Percentiles rank a stretch among this genome's conserved stretches.
Conservation (phyloP, 2,113 vertebrate species). For the Grus americana region DNA sequence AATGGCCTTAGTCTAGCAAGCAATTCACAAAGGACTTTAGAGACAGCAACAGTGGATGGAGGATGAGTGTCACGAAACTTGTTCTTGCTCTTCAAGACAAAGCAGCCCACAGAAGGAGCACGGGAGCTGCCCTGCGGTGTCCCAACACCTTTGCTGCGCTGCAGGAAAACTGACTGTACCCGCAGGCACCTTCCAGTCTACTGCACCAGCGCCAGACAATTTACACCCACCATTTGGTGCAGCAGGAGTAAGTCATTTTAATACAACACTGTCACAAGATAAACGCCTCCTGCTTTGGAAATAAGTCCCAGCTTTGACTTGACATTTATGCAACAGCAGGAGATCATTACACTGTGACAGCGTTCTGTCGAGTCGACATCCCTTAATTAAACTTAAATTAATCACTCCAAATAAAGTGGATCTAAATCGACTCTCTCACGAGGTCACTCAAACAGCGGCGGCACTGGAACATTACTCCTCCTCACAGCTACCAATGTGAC, state of each 20-base stretch:
- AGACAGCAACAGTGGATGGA: background rate
- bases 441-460: slow-evolving; percentile 24
- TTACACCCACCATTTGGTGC: slow-evolving; percentile 52
- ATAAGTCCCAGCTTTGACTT: slow-evolving; percentile 48
- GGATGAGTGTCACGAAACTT: background rate
- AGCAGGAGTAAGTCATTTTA: slow-evolving; percentile 63
- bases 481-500: background rate
- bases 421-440: slow-evolving; percentile 31
- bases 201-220: slow-evolving; percentile 57
- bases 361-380: slow-evolving; percentile 53
- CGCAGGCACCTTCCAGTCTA: slow-evolving; percentile 47
- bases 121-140: background rate
- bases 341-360: slow-evolving; percentile 68
- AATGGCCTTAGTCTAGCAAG: background rate
- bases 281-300: slow-evolving; percentile 62
- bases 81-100: background rate
- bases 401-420: slow-evolving; percentile 57
- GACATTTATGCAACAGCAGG: slow-evolving; percentile 67
- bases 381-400: slow-evolving; percentile 69
- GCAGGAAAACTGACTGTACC: background rate
- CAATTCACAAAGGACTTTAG: background rate
- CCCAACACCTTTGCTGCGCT: background rate
- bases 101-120: background rate
- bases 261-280: slow-evolving; percentile 59
- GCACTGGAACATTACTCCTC: background rate